Conservation (phyloP, 2,888 invertebrate species). For the Vannuccia rotundouncinata region DNA sequence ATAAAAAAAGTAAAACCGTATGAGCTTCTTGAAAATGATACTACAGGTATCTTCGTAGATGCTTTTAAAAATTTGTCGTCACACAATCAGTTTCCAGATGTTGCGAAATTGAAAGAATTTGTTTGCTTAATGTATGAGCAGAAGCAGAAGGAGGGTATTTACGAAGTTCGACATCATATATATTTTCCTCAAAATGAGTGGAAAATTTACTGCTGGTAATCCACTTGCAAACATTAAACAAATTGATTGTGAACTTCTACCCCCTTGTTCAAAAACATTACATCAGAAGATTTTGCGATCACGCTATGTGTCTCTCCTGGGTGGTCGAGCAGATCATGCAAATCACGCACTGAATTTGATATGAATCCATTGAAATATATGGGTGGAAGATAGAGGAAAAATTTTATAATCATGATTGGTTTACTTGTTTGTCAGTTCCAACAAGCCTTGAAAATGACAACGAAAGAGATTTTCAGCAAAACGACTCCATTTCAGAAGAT, state of each 20-base stretch:
- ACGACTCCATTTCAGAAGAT: not conserved
- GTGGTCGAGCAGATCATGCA: constrained; percentile 9
- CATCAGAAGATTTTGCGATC: constrained; percentile 16
- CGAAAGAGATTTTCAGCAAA: not conserved
- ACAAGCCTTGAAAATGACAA: constrained; percentile 8
- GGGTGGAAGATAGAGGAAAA: constrained; percentile 4
- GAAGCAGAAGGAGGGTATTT: not conserved
- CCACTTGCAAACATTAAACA: not conserved
- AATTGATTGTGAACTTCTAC: constrained; percentile 11
- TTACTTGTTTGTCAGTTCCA: not conserved
- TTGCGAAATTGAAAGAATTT: not conserved
- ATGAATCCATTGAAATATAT: not conserved
- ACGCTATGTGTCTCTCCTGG: not conserved
- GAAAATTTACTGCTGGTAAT: constrained; percentile 10
- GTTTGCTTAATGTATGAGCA: not conserved
- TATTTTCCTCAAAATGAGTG: constrained; percentile 17
- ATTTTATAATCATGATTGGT: not conserved
- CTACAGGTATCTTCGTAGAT: not conserved
- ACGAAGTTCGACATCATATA: constrained; percentile 2
- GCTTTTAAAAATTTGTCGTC: not conserved
- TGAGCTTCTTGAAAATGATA: constrained; percentile 4
- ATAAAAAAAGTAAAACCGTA: not conserved
- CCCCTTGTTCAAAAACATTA: not conserved
- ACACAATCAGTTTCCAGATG: not conserved
- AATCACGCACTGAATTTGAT: not conserved